phyloP scores from a whole-genome alignment of 1,140 invertebrate species.

The Solenopsis fugax region DNA sequence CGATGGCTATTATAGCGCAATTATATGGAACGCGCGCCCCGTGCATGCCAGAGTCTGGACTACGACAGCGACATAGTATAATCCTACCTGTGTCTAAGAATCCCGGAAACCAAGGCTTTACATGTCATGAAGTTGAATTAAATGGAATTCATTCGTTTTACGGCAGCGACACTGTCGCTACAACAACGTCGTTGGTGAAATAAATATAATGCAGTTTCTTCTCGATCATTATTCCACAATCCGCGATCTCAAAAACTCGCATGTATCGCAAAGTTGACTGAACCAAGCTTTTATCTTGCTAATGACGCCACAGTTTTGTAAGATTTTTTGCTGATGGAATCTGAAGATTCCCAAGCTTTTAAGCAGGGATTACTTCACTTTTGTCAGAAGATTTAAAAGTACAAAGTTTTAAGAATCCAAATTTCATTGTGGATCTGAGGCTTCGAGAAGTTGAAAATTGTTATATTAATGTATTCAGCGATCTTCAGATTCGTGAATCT shows the following conservation, averaged over 20 bases:
- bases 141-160: constrained; percentile 8
- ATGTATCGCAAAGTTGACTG: background rate
- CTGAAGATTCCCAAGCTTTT: background rate
- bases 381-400: background rate
- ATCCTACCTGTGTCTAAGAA: constrained; percentile 30
- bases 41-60: constrained; percentile 7
- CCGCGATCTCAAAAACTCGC: background rate
- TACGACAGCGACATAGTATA: constrained; percentile 34
- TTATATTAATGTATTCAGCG: background rate
- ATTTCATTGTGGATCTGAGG: background rate
- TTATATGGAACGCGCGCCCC: constrained; percentile 74
- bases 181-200: background rate
- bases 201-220: background rate
- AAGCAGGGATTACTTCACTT: background rate
- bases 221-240: background rate
- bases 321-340: background rate
- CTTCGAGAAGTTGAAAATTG: background rate
- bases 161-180: background rate
- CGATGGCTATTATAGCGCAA: constrained; percentile 84
- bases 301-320: background rate
- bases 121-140: constrained; percentile 48
- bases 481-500: background rate
- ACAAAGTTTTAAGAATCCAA: constrained; percentile 5
- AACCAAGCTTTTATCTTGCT: background rate
- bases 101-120: constrained; percentile 25